Base-by-base conservation (phyloP, 2,888 invertebrate species). In the Melolontha melolontha region DNA sequence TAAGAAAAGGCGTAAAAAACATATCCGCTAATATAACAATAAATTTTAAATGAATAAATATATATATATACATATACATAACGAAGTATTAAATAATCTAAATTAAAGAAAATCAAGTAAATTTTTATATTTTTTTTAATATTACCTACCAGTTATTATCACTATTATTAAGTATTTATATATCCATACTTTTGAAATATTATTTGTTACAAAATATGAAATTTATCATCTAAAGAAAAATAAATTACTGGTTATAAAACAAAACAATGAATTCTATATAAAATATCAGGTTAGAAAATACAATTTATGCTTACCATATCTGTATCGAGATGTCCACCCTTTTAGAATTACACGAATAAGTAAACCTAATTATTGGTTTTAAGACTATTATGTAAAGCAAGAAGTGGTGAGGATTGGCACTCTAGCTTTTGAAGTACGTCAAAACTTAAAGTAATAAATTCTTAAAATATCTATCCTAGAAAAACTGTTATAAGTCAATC, bases 241-340 rank as follows among this genome's bases (percentile, higher is more conserved):
- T 4, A 4, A 22, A 22, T 22, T 22, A 22, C 4, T 22, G 8
- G 6, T 34, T 34, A 6, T 34, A 34, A 34, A 8, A 34, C 10
- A 6, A 34, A 17, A 16, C 22, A 51, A 51, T 51, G 22, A 51
- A 51, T 51, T 51, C 16, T 34, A 27, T 51, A 51, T 29, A 11
- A 55, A 14, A 44, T 29, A 44, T 54, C 54, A 29, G 54, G 64
- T 64, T 64, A 40, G 49, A 54, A 64, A 34, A 64, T 64, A 64
- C 64, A 64, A 64, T 64, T 64, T 64, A 64, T 64, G 64, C 44
- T 44, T 44, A 14, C 14, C 29, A 16, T 41, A 42, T 34, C 27
- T 42, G 14, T 22, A 52, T 42, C 16, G 22, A 40, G 17, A 39
- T 55, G 39, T 39, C n/a, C 10, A 40, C 22, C 7, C 34, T 12